These are phyloP conservation scores for Chelonus insularis DNA, from an alignment of 1,140 invertebrate genomes.

Conservation along the genomic window DNA sequence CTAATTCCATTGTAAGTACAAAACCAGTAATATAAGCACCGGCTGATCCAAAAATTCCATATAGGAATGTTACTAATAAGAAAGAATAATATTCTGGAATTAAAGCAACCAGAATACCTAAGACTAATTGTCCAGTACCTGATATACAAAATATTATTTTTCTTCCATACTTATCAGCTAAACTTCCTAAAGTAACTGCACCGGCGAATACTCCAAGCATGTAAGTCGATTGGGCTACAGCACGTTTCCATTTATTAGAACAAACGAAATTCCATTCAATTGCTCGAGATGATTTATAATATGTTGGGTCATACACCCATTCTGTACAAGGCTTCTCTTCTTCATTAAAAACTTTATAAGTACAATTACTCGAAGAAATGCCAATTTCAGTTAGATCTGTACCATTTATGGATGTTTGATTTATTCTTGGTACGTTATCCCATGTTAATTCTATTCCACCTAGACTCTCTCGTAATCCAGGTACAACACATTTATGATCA, in stretches of 20 bases:
- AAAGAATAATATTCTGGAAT: constrained; percentile 76
- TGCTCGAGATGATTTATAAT: constrained; percentile 70
- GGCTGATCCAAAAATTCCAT: constrained; percentile 81
- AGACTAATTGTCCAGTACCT: constrained; percentile 69
- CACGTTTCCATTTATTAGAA: constrained; percentile 76
- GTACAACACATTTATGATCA: constrained; percentile 71
- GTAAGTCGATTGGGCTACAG: constrained; percentile 77
- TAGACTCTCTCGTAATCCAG: constrained; percentile 47
- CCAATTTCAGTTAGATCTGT: constrained; percentile 62
- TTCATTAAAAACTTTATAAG: constrained; percentile 53
- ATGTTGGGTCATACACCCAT: constrained; percentile 74
- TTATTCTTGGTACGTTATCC: constrained; percentile 49
- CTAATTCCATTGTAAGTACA: constrained; percentile 85
- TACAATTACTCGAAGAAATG: constrained; percentile 61
- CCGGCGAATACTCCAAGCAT: constrained; percentile 91
- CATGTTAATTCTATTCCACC: constrained; percentile 59
- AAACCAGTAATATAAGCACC: constrained; percentile 84
- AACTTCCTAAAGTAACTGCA: constrained; percentile 78
- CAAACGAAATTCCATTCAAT: constrained; percentile 89
- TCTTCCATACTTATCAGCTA: constrained; percentile 85
- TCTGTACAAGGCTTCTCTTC: constrained; percentile 60
- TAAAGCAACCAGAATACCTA: constrained; percentile 75
- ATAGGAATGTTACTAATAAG: constrained; percentile 69
- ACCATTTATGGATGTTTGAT: constrained; percentile 25
- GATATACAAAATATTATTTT: constrained; percentile 81